phyloP scores from a whole-genome alignment of 2,888 invertebrate species.

The Platycnemis pennipes region DNA sequence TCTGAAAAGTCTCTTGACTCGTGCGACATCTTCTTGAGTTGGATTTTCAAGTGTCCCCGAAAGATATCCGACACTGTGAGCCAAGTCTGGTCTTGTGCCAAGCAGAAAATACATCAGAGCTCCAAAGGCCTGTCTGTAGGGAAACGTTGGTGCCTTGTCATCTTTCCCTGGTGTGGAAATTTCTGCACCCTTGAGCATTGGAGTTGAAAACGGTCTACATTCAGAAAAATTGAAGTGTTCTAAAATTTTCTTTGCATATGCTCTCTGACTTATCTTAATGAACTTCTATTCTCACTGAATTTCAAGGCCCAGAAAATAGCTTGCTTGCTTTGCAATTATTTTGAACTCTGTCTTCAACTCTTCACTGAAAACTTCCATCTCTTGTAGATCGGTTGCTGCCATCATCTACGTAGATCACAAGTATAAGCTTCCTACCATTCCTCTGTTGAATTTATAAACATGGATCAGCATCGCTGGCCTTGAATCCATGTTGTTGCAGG shows the following conservation, averaged over 20 bases:
- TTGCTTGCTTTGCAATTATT: too few species aligned
- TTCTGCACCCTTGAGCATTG: background rate
- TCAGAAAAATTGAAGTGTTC: background rate
- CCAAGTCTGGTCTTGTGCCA: constrained; percentile 74
- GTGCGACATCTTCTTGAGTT: constrained; percentile 73
- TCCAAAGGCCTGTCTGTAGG: constrained; percentile 73
- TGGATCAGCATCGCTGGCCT: too few species aligned
- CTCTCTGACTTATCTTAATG: background rate
- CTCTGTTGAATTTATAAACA: background rate
- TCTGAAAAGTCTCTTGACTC: constrained; percentile 75
- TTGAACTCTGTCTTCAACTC: background rate
- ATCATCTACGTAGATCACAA: background rate
- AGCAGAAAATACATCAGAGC: constrained; percentile 75
- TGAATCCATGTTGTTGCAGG: background rate
- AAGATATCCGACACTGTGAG: constrained; percentile 74
- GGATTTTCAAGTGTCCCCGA: constrained; percentile 73
- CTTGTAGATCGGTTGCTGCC: background rate
- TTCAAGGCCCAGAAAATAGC: too few species aligned
- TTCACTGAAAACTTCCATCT: background rate
- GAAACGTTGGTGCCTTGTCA: constrained; percentile 69
- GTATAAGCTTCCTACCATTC: background rate
- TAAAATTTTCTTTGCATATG: background rate
- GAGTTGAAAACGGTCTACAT: background rate
- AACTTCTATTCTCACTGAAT: too few species aligned
- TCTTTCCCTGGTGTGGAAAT: constrained; percentile 42